These are phyloP conservation scores for Cyanocitta stelleri DNA, from an alignment of 2,113 vertebrate genomes.

Conservation along the genomic window DNA sequence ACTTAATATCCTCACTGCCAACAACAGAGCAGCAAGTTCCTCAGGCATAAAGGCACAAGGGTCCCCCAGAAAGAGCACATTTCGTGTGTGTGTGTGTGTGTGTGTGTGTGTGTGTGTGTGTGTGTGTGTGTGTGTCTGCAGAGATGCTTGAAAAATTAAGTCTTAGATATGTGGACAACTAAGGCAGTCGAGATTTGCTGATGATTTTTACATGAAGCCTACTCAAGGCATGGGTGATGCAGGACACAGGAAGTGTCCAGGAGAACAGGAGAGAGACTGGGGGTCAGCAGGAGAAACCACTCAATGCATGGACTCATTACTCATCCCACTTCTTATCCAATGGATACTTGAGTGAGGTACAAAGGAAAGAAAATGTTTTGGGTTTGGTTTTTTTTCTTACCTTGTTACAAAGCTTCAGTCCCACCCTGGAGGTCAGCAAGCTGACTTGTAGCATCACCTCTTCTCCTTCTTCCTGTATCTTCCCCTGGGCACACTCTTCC, in stretches of 20 bases:
- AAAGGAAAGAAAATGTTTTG: background rate
- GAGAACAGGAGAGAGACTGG: background rate
- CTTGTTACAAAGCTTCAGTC: background rate
- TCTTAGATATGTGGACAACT: background rate
- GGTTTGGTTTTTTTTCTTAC: background rate
- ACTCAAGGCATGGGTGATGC: background rate
- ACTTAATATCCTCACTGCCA: background rate
- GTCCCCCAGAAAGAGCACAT: background rate
- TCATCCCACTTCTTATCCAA: background rate
- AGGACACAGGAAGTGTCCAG: background rate
- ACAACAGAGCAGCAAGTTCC: background rate
- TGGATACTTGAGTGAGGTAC: background rate
- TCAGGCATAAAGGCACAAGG: background rate
- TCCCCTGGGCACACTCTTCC: background rate
- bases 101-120: background rate
- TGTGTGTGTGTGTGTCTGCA: background rate
- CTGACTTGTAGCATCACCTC: background rate
- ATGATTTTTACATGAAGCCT: background rate
- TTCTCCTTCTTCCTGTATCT: background rate
- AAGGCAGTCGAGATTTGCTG: background rate
- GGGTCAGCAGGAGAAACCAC: background rate
- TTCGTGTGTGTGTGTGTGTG: background rate
- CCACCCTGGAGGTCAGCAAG: background rate
- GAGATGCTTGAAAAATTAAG: background rate
- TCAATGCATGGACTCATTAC: background rate